Evolutionary conservation across 2,888 invertebrate species (phyloP), one percentile per base, ranked within the genome.

Genomic region (Drosophila peninsularis): DNA sequence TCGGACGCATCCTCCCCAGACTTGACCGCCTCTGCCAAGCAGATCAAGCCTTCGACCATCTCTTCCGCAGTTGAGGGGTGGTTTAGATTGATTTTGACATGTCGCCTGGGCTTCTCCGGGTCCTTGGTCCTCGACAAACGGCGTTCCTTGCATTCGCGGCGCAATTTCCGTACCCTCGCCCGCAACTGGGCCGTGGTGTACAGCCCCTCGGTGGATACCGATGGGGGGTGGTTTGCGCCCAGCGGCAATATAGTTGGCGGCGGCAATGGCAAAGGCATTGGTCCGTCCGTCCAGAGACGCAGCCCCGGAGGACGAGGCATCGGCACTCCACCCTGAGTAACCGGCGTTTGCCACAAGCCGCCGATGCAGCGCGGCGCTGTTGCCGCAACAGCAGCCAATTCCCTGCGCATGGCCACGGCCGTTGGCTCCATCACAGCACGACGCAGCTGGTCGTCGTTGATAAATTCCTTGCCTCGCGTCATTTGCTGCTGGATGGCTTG

Each of bases 311-410:
- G 6, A 1, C 5, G 5, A 2, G 45, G 32, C 27, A 62, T 44
- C 19, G 71, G 62, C 2, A 65, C 21, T 19, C 27, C 32, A 0
- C 19, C 11, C 0, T 19, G 34, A 2, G 17, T 21, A 9, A 62
- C 41, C 13, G 75, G 63, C 5, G 68, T 13, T 27, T 73, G 80
- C 83, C 81, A 82, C 17, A 56, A 1, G 2, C 54, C 50, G 0
- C 44, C 44, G 3, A 19, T 49, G 6, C 36, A 54, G 1, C 58
- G 71, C 0, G 82, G 57, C 3, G 71, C 72, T 7, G 73, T 65
- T 11, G 71, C 73, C 1, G 67, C 73, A 37, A 72, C 65, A 5
- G 76, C 76, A 1, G 81, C 77, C 36, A 71, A 21, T 45, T 75
- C 75, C 0, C 70, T 49, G 0, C 41, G 62, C 52, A 70, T 3